These are phyloP conservation scores for Choloepus didactylus DNA, from an alignment of 2,797 vertebrate genomes.

Conservation along the genomic window DNA sequence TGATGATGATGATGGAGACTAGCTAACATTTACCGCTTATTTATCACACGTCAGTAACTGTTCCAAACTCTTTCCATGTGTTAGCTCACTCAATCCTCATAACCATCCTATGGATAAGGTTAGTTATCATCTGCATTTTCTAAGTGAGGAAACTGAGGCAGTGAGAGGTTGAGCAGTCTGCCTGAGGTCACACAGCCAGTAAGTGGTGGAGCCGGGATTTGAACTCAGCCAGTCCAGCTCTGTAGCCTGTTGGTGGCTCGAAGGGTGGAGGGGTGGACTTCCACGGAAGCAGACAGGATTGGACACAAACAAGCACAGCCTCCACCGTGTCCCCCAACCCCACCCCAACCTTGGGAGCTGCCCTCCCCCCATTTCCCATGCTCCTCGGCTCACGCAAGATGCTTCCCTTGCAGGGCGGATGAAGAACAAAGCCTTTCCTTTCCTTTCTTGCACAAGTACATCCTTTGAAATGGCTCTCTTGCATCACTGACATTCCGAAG, in stretches of 20 bases:
- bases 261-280: background rate
- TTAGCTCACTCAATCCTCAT: background rate
- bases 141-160: background rate
- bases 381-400: background rate
- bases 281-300: background rate
- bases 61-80: background rate
- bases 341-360: background rate
- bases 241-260: background rate
- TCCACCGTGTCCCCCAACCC: accelerated
- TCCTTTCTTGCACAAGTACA: background rate
- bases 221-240: background rate
- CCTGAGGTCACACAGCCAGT: background rate
- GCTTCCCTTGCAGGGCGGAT: background rate
- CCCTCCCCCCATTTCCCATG: background rate
- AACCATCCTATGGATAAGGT: background rate
- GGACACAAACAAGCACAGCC: background rate
- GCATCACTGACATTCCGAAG: background rate
- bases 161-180: background rate
- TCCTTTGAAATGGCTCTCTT: background rate
- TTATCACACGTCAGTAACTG: background rate
- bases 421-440: background rate
- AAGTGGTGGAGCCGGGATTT: background rate
- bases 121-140: background rate
- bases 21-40: background rate
- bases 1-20: background rate